A percentile compares a stretch with the other conserved stretches of the same genome.
phyloP scores from a whole-genome alignment of 2,113 vertebrate species.

The Rana temporaria region DNA sequence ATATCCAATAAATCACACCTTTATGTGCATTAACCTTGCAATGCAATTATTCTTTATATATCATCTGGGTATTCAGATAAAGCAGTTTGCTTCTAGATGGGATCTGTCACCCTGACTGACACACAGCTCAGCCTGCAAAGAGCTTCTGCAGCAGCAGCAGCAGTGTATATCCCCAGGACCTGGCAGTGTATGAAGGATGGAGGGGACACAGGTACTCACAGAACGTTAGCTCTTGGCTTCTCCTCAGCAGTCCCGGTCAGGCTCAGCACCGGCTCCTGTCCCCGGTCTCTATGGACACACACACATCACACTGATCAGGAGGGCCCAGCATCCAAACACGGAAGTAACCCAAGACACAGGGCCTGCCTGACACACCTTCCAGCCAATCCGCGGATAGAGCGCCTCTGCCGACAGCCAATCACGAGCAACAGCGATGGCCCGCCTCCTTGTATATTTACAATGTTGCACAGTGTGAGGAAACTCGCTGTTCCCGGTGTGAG shows the following conservation, averaged over 20 bases:
- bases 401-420: not conserved
- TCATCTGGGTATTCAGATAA: too few relatives aligned
- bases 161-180: not conserved
- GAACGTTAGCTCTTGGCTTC: too few relatives aligned
- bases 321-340: conserved; percentile 37
- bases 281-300: conserved; percentile 4
- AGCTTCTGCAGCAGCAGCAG: conserved; percentile 37
- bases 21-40: too few relatives aligned
- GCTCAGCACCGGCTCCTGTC: not conserved
- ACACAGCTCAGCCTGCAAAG: not conserved
- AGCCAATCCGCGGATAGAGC: not conserved
- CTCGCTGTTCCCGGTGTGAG: not conserved
- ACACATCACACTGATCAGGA: not conserved
- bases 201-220: conserved; percentile 11
- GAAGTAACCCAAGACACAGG: conserved; percentile 7
- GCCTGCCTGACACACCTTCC: not conserved
- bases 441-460: not conserved
- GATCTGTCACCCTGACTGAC: not conserved
- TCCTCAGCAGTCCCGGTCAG: not conserved
- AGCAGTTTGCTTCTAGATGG: not conserved
- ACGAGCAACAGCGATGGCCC: not conserved
- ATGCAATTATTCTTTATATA: too few relatives aligned
- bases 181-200: not conserved
- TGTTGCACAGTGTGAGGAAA: not conserved
- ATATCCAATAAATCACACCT: not conserved